These are phyloP conservation scores for Aptenodytes forsteri DNA, from an alignment of 2,113 vertebrate genomes.

Conservation along the genomic window DNA sequence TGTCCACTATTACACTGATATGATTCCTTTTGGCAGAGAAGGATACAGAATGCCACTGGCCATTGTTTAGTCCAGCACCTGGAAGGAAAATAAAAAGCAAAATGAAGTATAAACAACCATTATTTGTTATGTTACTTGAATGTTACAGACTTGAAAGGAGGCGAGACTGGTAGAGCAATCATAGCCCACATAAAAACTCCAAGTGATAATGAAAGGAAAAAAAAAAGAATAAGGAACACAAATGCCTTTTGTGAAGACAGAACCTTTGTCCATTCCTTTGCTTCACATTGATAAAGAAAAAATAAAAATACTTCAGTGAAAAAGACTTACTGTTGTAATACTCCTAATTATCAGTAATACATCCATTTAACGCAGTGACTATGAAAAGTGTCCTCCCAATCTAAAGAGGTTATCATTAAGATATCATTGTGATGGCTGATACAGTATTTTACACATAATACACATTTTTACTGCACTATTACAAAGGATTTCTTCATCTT, in stretches of 20 bases:
- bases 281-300: background rate
- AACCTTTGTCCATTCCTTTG: background rate
- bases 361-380: background rate
- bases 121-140: background rate
- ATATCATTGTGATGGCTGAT: background rate
- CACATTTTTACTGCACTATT: background rate
- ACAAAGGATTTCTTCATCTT: background rate
- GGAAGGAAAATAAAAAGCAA: background rate
- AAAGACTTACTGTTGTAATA: background rate
- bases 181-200: background rate
- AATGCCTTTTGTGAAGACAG: background rate
- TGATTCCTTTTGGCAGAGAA: conserved; percentile 79
- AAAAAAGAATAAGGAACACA: background rate
- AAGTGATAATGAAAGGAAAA: background rate
- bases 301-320: background rate
- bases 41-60: conserved; percentile 90
- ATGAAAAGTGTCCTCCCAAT: background rate
- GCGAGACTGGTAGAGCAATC: background rate
- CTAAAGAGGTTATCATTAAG: background rate
- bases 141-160: background rate
- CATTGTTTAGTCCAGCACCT: conserved; percentile 86
- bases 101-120: background rate
- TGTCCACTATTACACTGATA: conserved; percentile 80
- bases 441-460: background rate
- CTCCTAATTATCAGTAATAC: background rate